Evolutionary conservation across 2,797 vertebrate genomes (phyloP).

Genomic region (Sebastes diaconus): DNA sequence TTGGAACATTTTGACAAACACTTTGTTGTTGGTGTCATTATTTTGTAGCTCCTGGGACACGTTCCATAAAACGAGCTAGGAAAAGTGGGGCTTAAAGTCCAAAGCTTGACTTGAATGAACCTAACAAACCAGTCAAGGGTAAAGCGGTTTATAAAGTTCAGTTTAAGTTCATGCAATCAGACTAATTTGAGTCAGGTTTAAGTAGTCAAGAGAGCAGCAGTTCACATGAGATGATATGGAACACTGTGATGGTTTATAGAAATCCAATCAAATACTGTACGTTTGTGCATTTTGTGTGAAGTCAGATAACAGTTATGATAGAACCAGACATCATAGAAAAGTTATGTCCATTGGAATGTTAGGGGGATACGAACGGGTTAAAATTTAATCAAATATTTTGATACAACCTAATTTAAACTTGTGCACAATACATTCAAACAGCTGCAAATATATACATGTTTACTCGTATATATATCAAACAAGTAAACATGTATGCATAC

Average conservation of each 20-base stretch:
- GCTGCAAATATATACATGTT: no score
- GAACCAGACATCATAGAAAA: neutral
- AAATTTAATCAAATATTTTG: neutral
- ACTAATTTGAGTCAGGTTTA: neutral
- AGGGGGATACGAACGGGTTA: accelerated
- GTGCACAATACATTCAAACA: no score
- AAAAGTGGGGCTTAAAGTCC: no score
- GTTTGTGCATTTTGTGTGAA: no score
- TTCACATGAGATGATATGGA: neutral
- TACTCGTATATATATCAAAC: neutral
- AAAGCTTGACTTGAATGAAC: no score
- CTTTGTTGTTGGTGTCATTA: no score
- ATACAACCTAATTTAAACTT: neutral
- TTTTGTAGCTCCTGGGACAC: no score
- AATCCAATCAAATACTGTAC: neutral
- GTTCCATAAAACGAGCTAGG: no score
- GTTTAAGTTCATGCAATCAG: no score
- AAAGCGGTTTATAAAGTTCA: accelerated
- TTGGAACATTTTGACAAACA: no score
- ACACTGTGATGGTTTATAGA: neutral
- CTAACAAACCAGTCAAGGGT: no score
- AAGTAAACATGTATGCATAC: neutral
- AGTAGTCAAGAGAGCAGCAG: neutral
- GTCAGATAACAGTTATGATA: neutral
- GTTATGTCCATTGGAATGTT: neutral